Evolutionary conservation across 1,140 invertebrate genomes (phyloP), one percentile per base, ranked within the genome.

Genomic region (Laupala kohalensis): DNA sequence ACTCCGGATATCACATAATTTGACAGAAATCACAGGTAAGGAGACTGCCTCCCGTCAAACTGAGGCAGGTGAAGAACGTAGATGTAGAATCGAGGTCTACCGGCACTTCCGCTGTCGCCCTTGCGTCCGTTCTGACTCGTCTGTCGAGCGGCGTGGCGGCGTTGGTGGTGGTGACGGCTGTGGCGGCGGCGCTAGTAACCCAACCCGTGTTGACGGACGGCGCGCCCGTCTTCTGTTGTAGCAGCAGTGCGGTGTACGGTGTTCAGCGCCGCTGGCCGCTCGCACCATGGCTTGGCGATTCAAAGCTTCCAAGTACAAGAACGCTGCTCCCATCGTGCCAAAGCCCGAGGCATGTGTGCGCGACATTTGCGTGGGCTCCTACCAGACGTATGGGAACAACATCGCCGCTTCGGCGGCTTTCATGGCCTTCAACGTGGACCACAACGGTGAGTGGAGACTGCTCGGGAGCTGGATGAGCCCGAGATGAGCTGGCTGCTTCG

Each of bases 281-380:
- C 77, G n/a, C n/a, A 87, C 79, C 76, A 94, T 94, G 92, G 92
- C 92, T 81, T 96, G 93, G 93, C 86, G 93, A 83, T 96, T 97
- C 83, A 97, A 97, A 86, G 92, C 92, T 79, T 96, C 94, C 70
- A 97, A 97, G 80, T 97, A 95, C 81, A 96, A 96, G 87, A 97
- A 97, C 92, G 92, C 94, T 72, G 90, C 92, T 74, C 93, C 94
- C 26, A 94, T 95, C 78, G 90, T 95, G 75, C 93, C 93, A 12
- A 96, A 95, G 79, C 90, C 91, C 73, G 94, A 96, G 84, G 89
- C 91, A 73, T 94, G 92, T 81, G 90, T 97, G 74, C 84, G 91
- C 74, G 94, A 96, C 78, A 89, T 97, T 72, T 90, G 88, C 77
- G 91, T 96, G 67, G 93, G 93, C 4, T 93, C 92, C 25, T 92